A percentile compares a stretch with the other conserved stretches of the same genome.
Evolutionary conservation across 2,888 invertebrate species (phyloP).

Genomic region (Odontothrips loti): DNA sequence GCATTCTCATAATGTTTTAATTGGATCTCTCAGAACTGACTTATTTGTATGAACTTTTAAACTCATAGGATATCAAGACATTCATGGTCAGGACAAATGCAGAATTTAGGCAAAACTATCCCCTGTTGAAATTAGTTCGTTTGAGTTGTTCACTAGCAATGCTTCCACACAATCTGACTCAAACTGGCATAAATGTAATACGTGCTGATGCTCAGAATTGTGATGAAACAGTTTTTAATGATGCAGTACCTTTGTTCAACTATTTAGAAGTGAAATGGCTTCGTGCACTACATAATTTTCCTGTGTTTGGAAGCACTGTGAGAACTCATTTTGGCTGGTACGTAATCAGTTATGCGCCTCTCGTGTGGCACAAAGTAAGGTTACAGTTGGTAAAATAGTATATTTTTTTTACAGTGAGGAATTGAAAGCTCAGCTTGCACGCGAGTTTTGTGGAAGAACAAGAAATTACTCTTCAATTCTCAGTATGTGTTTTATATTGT

Average conservation of each 20-base stretch:
- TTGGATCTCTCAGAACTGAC: no score
- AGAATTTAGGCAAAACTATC: neutral
- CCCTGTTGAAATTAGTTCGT: neutral
- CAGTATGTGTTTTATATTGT: neutral
- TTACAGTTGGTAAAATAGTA: neutral
- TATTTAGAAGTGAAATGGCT: neutral
- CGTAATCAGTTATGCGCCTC: no score
- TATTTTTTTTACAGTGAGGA: neutral
- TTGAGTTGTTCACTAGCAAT: neutral
- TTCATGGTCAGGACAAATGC: neutral
- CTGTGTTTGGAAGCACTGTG: neutral
- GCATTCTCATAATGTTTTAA: no score
- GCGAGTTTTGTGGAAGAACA: neutral
- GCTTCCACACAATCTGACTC: neutral
- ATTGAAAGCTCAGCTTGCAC: no score
- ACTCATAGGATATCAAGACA: neutral
- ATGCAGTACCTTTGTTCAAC: no score
- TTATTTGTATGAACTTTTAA: no score
- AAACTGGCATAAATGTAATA: no score
- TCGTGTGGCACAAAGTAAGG: neutral
- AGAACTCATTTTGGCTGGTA: neutral
- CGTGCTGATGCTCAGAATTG: no score
- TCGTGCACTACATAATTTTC: neutral
- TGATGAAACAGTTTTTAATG: no score
- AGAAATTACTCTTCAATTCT: neutral